Percentiles rank a stretch among this genome's conserved stretches.
phyloP scores from a whole-genome alignment of 2,888 invertebrate genomes.

The Patella ulyssiponensis region DNA sequence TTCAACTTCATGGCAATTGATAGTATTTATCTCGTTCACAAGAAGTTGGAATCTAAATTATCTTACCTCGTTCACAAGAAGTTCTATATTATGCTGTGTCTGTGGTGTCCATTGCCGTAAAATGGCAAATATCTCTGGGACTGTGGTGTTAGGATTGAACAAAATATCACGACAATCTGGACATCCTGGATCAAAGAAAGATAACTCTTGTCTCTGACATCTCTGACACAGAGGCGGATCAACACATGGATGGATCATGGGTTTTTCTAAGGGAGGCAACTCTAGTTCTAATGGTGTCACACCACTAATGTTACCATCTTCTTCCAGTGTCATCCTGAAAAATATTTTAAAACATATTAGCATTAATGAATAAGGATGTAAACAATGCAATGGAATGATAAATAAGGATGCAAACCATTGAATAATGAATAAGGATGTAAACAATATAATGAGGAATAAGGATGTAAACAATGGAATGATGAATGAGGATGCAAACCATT shows the following conservation, averaged over 20 bases:
- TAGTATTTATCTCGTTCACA: constrained; percentile 70
- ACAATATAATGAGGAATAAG: too few species aligned
- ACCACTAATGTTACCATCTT: constrained; percentile 32
- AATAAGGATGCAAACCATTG: too few species aligned
- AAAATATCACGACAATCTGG: constrained; percentile 71
- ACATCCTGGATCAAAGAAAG: constrained; percentile 74
- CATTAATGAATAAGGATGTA: too few species aligned
- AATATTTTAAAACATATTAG: background rate
- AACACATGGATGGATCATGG: constrained; percentile 72
- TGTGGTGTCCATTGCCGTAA: constrained; percentile 75
- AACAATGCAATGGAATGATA: too few species aligned
- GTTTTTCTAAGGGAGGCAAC: constrained; percentile 42
- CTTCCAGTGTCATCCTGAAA: constrained; percentile 54
- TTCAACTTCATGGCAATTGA: background rate
- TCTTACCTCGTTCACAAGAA: constrained; percentile 72
- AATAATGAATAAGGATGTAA: too few species aligned
- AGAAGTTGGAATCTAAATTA: constrained; percentile 54
- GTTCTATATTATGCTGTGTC: constrained; percentile 73
- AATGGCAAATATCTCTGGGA: constrained; percentile 74
- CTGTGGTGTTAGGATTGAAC: constrained; percentile 63
- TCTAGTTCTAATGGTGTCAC: constrained; percentile 28
- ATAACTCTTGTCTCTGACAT: constrained; percentile 71
- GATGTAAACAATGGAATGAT: too few species aligned
- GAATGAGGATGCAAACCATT: too few species aligned
- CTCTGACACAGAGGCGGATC: constrained; percentile 73